Evolutionary conservation across 1,140 invertebrate genomes (phyloP).

Genomic region (Saccostrea cuccullata): DNA sequence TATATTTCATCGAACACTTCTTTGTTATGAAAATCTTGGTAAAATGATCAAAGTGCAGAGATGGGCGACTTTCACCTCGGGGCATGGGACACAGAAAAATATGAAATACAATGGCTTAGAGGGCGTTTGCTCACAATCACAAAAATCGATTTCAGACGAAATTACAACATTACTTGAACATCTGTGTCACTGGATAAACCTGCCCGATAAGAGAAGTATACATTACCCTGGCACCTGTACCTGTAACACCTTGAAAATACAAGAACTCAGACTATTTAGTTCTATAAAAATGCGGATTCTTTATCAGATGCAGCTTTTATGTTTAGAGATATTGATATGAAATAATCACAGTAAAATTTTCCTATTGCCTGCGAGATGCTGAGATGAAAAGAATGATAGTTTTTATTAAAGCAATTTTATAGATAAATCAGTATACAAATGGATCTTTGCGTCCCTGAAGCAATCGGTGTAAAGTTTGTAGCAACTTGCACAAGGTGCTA

Average conservation of each 20-base stretch:
- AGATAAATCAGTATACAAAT: no score
- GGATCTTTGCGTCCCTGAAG: no score
- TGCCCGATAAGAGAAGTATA: neutral
- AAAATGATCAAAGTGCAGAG: neutral
- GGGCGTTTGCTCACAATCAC: neutral
- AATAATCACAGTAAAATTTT: no score
- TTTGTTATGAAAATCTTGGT: neutral
- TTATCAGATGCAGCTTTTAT: no score
- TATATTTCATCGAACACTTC: conserved; percentile 21
- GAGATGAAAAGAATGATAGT: no score
- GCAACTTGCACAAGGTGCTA: no score
- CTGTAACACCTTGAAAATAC: neutral
- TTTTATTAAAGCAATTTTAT: no score
- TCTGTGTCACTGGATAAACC: conserved; percentile 1
- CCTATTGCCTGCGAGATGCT: no score
- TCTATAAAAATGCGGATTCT: no score
- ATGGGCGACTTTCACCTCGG: neutral
- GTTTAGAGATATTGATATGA: no score
- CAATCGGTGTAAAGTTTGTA: no score
- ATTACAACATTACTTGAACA: conserved; percentile 6
- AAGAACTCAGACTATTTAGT: neutral
- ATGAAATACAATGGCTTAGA: neutral
- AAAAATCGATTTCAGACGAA: conserved; percentile 31
- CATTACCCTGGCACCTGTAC: neutral
- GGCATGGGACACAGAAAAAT: neutral